These are phyloP conservation scores for Cryptocephalus moraei DNA, from an alignment of 2,888 invertebrate species.

Conservation along the genomic window DNA sequence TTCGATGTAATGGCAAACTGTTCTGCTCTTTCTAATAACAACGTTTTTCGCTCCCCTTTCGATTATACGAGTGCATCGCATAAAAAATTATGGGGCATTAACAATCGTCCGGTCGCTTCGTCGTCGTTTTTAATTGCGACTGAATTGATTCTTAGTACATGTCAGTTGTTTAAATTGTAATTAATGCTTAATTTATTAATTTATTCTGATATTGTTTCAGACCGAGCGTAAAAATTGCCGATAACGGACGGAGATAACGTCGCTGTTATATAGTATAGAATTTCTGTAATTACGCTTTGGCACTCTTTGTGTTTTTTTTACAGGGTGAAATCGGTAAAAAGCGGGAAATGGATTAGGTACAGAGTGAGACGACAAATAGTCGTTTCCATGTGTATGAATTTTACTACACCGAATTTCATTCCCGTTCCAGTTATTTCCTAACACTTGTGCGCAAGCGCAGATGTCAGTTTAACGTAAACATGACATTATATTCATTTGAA, in stretches of 20 bases:
- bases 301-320: conserved; percentile 18
- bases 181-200: conserved; percentile 42
- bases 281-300: conserved; percentile 25
- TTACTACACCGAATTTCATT: too few species aligned
- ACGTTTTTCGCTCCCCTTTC: too few species aligned
- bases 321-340: neutral
- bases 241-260: conserved; percentile 38
- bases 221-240: conserved; percentile 38
- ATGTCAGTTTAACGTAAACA: too few species aligned
- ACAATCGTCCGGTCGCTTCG: conserved; percentile 18
- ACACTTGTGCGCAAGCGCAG: too few species aligned
- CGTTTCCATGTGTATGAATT: too few species aligned
- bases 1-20: too few species aligned
- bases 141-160: conserved; percentile 38
- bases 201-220: conserved; percentile 41
- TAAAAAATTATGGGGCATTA: conserved; percentile 7
- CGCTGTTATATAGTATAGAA: conserved; percentile 12
- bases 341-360: too few species aligned
- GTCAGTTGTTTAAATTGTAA: conserved; percentile 38
- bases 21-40: too few species aligned
- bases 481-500: too few species aligned
- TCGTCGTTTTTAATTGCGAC: conserved; percentile 31
- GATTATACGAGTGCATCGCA: neutral
- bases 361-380: too few species aligned
- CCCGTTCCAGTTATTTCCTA: too few species aligned